Percentiles rank a stretch among this genome's conserved stretches.
phyloP scores from a whole-genome alignment of 2,888 invertebrate genomes.

The Alloscopus bannaensis region DNA sequence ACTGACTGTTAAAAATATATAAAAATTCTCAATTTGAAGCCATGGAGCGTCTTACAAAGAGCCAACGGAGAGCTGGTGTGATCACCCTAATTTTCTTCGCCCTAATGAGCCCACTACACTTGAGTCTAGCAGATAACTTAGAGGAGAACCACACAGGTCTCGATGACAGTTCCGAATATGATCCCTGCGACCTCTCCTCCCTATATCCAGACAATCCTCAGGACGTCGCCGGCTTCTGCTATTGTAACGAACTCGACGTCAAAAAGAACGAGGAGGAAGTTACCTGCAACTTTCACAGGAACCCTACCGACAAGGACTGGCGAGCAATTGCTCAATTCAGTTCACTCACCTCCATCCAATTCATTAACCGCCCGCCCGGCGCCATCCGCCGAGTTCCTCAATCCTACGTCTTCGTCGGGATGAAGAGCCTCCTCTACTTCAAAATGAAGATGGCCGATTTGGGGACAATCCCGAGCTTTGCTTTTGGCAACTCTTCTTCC shows the following conservation, averaged over 20 bases:
- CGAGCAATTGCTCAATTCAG: conserved; percentile 30
- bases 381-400: conserved; percentile 62
- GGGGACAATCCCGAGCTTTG: conserved; percentile 81
- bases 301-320: conserved; percentile 77
- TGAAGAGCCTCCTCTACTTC: conserved; percentile 66
- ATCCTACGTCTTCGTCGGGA: conserved; percentile 48
- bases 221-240: too few relatives aligned
- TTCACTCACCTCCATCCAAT: conserved; percentile 28
- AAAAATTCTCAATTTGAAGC: too few relatives aligned
- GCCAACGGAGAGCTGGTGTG: too few relatives aligned
- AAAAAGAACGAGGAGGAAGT: conserved; percentile 81
- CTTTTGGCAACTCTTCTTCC: conserved; percentile 85
- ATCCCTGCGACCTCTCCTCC: conserved; percentile 21
- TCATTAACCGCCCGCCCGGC: conserved; percentile 49
- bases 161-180: conserved; percentile 7
- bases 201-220: not conserved
- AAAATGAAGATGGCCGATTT: conserved; percentile 52
- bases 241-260: conserved; percentile 81
- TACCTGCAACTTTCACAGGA: conserved; percentile 86
- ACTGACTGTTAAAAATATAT: too few relatives aligned
- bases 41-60: too few relatives aligned
- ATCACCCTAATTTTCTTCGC: too few relatives aligned
- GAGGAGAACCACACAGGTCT: conserved; percentile 1
- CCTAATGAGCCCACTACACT: too few relatives aligned
- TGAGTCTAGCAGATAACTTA: not conserved